phyloP scores from a whole-genome alignment of 2,797 vertebrate genomes.

The Hypotaenidia okinawae region DNA sequence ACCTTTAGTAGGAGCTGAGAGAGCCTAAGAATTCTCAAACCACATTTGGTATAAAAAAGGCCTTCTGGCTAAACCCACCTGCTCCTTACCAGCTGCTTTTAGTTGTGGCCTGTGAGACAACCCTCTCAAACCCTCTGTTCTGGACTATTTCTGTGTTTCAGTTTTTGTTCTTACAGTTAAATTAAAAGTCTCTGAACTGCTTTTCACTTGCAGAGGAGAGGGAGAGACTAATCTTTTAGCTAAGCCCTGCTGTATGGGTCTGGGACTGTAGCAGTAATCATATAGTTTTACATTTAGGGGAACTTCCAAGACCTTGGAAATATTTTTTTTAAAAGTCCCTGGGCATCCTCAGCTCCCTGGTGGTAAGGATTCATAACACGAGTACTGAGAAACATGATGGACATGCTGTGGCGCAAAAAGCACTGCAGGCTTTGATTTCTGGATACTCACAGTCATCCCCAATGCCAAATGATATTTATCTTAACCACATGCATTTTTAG shows the following conservation, averaged over 20 bases:
- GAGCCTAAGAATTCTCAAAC: neutral
- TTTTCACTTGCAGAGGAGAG: neutral
- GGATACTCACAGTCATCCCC: neutral
- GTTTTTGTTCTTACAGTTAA: neutral
- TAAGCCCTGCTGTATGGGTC: neutral
- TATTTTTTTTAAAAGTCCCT: neutral
- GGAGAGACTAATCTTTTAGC: neutral
- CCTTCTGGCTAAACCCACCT: neutral
- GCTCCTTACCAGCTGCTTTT: neutral
- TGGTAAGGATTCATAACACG: neutral
- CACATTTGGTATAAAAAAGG: neutral
- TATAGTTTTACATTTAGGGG: neutral
- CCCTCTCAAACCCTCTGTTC: neutral
- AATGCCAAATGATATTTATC: neutral
- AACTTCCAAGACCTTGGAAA: neutral
- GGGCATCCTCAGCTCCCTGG: neutral
- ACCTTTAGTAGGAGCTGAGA: neutral
- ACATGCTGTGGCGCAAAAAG: neutral
- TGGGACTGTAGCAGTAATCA: neutral
- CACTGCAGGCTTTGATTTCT: accelerated
- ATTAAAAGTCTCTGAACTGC: neutral
- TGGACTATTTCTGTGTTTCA: neutral
- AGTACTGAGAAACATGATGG: neutral
- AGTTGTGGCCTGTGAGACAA: neutral
- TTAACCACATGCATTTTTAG: accelerated